Conservation (phyloP, 2,797 vertebrate species). For the Zenarchopterus dispar region DNA sequence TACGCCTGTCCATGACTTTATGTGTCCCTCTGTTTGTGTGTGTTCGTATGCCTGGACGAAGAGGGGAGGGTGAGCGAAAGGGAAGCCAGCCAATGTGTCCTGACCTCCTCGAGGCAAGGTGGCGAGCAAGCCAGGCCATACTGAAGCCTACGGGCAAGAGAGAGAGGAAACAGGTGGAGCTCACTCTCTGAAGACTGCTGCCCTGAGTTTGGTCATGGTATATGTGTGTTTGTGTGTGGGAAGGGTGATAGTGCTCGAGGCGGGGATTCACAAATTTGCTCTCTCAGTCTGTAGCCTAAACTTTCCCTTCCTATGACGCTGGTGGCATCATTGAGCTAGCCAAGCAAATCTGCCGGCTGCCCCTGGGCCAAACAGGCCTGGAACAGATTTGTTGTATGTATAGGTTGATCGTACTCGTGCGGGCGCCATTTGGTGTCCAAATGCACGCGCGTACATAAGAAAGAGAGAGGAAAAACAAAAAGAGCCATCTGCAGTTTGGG, state of each 20-base stretch:
- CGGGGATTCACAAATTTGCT: slow-evolving; percentile 54
- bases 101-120: slow-evolving; percentile 60
- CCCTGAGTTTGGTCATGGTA: slow-evolving; percentile 17
- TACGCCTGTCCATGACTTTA: slow-evolving; percentile 35
- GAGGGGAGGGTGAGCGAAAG: slow-evolving; percentile 37
- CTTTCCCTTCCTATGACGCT: slow-evolving; percentile 61
- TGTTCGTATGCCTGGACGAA: slow-evolving; percentile 58
- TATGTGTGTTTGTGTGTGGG: slow-evolving; percentile 1
- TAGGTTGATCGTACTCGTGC: slow-evolving; percentile 23
- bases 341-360: slow-evolving; percentile 76
- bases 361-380: slow-evolving; percentile 59
- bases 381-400: slow-evolving; percentile 41
- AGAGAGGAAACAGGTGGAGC: slow-evolving; percentile 34
- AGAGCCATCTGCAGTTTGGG: slow-evolving; percentile 34
- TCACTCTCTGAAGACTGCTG: slow-evolving; percentile 21
- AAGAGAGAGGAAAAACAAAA: slow-evolving; percentile 19
- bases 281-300: slow-evolving; percentile 41
- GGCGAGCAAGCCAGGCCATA: slow-evolving; percentile 66
- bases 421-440: slow-evolving; percentile 31
- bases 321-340: slow-evolving; percentile 64
- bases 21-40: slow-evolving; percentile 46
- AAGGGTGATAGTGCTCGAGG: slow-evolving; percentile 5
- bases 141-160: slow-evolving; percentile 62
- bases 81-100: slow-evolving; percentile 55
- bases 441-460: slow-evolving; percentile 28